Base-by-base conservation (phyloP, 2,888 invertebrate species). In the Neuroscelio doddi region DNA sequence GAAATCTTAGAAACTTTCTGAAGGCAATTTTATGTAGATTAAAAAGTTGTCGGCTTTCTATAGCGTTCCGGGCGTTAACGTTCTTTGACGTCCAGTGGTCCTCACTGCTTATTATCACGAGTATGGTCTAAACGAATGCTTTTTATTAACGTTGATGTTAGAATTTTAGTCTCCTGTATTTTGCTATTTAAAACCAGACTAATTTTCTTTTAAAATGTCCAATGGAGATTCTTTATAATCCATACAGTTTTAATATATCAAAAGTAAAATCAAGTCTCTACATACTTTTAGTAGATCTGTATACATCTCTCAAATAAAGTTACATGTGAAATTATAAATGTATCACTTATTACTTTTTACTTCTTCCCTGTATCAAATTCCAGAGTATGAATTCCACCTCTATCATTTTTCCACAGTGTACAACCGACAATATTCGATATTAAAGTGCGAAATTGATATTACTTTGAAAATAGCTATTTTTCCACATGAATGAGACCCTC, bases 21-120 rank as follows among this genome's bases (percentile, higher is more conserved):
- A 62, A 66, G 57, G 53, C 42, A 66, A 62, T 66, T 66, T 63
- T 62, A 55, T 55, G 51, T 58, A 55, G 62, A 62, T 66, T 63
- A 58, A 66, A 63, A 62, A 66, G 62, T 66, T 66, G 52, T 41
- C 55, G 47, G 42, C 53, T 50, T 66, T 63, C 41, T 49, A 52
- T 53, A 53, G 56, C 36, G n/a, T n/a, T n/a, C n/a, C n/a, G n/a
- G 52, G 47, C 42, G 56, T 59, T 56, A 51, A 61, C 59, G 41
- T 34, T 52, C 61, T 61, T 61, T 52, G 52, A 61, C 61, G 36
- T 26, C 47, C 56, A 41, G 45, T 61, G 47, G 50, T 61, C 21
- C 21, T 21, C 21, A 21, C 21, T 21, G 21, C 21, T 21, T 5
- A 21, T 21, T 21, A 21, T 21, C 21, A 5, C 21, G 3, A 21